Percentiles rank a stretch among this genome's conserved stretches.
These are phyloP conservation scores for Lacanobia oleracea DNA, from an alignment of 2,888 invertebrate genomes.

Conservation along the genomic window DNA sequence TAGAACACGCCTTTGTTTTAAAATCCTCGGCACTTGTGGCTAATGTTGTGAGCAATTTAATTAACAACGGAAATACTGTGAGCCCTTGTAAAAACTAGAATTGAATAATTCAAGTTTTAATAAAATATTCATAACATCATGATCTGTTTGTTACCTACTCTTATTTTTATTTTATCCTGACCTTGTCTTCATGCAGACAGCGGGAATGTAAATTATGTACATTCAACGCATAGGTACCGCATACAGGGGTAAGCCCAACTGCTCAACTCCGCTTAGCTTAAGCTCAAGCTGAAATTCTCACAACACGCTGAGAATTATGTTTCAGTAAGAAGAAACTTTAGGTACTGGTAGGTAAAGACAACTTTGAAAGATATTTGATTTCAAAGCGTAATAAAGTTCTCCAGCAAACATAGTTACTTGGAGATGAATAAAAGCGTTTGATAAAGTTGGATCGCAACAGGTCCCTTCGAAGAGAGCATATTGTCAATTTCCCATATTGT, in stretches of 20 bases:
- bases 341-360: background rate
- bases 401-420: slow-evolving; percentile 44
- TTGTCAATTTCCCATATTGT: slow-evolving; percentile 82
- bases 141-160: background rate
- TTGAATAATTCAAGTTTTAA: background rate
- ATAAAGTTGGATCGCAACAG: slow-evolving; percentile 77
- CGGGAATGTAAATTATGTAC: background rate
- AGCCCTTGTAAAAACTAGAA: background rate
- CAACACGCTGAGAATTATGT: background rate
- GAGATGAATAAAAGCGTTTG: slow-evolving; percentile 67
- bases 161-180: slow-evolving; percentile 8
- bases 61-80: slow-evolving; percentile 29
- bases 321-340: slow-evolving; percentile 5
- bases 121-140: background rate
- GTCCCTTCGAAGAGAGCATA: slow-evolving; percentile 74
- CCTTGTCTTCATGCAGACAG: background rate
- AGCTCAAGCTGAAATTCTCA: slow-evolving; percentile 10
- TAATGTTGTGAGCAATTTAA: slow-evolving; percentile 35
- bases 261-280: slow-evolving; percentile 13
- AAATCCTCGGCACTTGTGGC: slow-evolving; percentile 41
- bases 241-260: background rate
- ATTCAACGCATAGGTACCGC: background rate
- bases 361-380: slow-evolving; percentile 31
- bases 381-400: slow-evolving; percentile 40
- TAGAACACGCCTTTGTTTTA: slow-evolving; percentile 57